Base-by-base conservation (phyloP, 2,113 vertebrate species). In the Sylvietta virens region DNA sequence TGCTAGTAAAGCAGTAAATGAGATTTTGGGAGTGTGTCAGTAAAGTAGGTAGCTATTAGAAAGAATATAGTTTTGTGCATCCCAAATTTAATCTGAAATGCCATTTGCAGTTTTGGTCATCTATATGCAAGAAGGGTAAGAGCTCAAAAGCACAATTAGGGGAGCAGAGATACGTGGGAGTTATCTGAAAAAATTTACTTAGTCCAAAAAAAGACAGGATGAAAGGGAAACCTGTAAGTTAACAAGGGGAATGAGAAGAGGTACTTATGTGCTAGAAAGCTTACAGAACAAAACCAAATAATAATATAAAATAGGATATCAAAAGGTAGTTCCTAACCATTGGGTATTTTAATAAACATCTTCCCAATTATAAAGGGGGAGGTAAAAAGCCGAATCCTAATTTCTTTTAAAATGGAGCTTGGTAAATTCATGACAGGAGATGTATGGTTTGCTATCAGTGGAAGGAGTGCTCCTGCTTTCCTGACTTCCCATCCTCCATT, bases 101-200 rank as follows among this genome's bases (percentile, higher is more conserved):
- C 8, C 2, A 33, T 71, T 62, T 60, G 5, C 30, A 60, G 13
- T 67, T 87, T 54, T 74, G 26, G 3, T 62, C 1, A 1, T 5
- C 44, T 70, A 14, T 11, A 47, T 44, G 22, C 21, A 57, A 56
- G 72, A 61, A 66, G 6, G 2, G 7, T 57, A 56, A 44, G 31
- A 3, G 21, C 6, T 67, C 6, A 53, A 50, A 21, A 15, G 21
- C 23, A 57, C 19, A 30, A 1, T 33, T 28, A 53, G 3, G 26
- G 15, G 16, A 86, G 19, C 19, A 83, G n/a, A 77, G 31, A 40
- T 13, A 15, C 0, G 0, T 45, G 13, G n/a, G 11, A 57, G 3
- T 20, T 70, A 16, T 6, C 7, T 30, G 47, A 45, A 79, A 83
- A 78, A 21, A 20, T 3, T 30, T 65, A 20, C 5, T 40, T 47